phyloP scores from a whole-genome alignment of 2,113 vertebrate species.

The Hiodon tergisus region DNA sequence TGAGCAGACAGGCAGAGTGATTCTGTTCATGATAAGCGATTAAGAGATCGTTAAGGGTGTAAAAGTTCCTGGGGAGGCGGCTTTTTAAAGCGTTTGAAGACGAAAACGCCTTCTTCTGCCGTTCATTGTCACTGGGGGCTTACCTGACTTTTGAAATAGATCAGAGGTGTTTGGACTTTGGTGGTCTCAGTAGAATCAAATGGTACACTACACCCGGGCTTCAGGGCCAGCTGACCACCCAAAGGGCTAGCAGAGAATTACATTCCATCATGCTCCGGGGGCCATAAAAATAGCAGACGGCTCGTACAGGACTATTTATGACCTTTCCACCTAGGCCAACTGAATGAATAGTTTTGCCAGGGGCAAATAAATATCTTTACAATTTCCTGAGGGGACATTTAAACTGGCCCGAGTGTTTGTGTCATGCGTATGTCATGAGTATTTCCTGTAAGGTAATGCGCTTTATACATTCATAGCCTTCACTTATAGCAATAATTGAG shows the following conservation, averaged over 20 bases:
- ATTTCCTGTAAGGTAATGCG: neutral
- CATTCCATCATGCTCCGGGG: conserved; percentile 30
- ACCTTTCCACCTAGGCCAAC: conserved; percentile 34
- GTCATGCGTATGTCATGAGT: neutral
- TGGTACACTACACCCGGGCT: neutral
- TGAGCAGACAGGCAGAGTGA: no score
- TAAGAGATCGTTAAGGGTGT: no score
- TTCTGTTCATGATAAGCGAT: no score
- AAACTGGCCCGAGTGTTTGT: neutral
- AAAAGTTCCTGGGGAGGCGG: no score
- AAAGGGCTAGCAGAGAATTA: conserved; percentile 22
- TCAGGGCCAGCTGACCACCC: conserved; percentile 30
- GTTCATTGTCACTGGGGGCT: no score
- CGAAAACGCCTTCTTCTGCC: no score
- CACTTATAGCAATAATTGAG: no score
- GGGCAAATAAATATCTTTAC: conserved; percentile 13
- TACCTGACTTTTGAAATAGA: no score
- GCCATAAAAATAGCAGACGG: conserved; percentile 43
- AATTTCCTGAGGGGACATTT: neutral
- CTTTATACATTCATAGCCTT: neutral
- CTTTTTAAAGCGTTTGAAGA: no score
- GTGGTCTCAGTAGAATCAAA: neutral
- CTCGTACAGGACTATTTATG: conserved; percentile 44
- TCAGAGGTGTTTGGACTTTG: no score
- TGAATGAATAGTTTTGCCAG: conserved; percentile 20